Conservation (phyloP, 2,113 vertebrate species). For the Oncorhynchus mykiss region DNA sequence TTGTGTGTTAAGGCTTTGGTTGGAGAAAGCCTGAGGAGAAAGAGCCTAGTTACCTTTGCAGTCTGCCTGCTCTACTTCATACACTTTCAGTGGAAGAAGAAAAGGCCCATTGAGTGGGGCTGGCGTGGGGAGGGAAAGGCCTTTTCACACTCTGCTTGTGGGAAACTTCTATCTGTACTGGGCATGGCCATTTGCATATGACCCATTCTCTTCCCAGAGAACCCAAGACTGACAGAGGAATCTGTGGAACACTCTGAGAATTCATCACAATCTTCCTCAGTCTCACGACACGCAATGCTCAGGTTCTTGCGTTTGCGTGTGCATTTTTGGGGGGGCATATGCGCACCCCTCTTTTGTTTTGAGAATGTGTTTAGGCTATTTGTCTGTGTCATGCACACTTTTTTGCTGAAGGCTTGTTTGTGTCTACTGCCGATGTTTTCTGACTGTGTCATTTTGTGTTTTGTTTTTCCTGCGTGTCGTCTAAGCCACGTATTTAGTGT, state of each 20-base stretch:
- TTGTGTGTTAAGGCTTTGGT: constrained; percentile 77
- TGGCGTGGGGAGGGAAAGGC: constrained; percentile 78
- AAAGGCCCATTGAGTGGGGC: constrained; percentile 82
- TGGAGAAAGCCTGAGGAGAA: constrained; percentile 75
- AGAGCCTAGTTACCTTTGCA: constrained; percentile 85
- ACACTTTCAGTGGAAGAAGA: constrained; percentile 83
- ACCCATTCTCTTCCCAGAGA: constrained; percentile 76
- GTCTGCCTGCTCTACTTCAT: constrained; percentile 83
- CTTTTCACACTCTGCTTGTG: constrained; percentile 79
- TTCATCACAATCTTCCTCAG: constrained; percentile 56
- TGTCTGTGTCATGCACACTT: constrained; percentile 18
- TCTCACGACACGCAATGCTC: constrained; percentile 25
- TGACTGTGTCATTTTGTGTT: background rate
- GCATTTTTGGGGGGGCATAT: background rate
- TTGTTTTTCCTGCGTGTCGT: background rate
- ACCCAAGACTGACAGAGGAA: constrained; percentile 72
- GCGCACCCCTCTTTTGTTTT: constrained; percentile 46
- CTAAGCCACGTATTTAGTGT: background rate
- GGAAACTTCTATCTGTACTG: constrained; percentile 83
- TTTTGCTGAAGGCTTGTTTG: background rate
- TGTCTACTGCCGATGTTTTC: background rate
- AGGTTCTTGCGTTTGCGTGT: constrained; percentile 18
- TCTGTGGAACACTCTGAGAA: constrained; percentile 66
- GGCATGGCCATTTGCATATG: constrained; percentile 80
- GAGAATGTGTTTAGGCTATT: constrained; percentile 19